phyloP scores from a whole-genome alignment of 2,797 vertebrate genomes.

The Atherinosoma microstoma region DNA sequence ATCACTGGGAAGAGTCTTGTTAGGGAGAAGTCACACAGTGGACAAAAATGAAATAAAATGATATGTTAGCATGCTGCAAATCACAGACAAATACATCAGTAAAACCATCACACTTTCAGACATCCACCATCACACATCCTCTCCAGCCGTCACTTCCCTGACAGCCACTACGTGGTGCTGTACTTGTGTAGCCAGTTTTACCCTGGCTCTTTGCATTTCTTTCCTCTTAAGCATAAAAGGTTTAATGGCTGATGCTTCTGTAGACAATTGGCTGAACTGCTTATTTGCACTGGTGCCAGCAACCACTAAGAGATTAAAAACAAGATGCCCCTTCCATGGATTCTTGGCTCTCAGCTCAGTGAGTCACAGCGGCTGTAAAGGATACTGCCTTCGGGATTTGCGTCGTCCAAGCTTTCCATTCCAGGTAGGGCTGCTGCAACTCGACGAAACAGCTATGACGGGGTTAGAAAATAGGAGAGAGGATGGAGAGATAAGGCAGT shows the following conservation, averaged over 20 bases:
- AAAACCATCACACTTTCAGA: background rate
- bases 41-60: background rate
- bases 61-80: background rate
- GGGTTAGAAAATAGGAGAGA: slow-evolving; percentile 4
- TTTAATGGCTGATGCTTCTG: slow-evolving; percentile 56
- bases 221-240: slow-evolving; percentile 46
- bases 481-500: background rate
- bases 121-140: slow-evolving; percentile 6
- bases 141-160: slow-evolving; percentile 13
- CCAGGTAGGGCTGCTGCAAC: slow-evolving; percentile 94
- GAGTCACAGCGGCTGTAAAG: slow-evolving; percentile 79
- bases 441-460: slow-evolving; percentile 89
- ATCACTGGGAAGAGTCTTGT: slow-evolving; percentile 83
- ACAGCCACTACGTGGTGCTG: slow-evolving; percentile 55
- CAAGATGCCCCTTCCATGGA: slow-evolving; percentile 51
- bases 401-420: slow-evolving; percentile 94
- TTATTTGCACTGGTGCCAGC: slow-evolving; percentile 62
- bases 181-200: slow-evolving; percentile 7
- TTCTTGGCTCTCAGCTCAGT: slow-evolving; percentile 40
- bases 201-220: slow-evolving; percentile 39
- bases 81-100: slow-evolving; percentile 4
- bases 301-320: slow-evolving; percentile 74
- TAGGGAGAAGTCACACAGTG: slow-evolving; percentile 62
- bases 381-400: slow-evolving; percentile 97
- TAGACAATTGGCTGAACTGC: slow-evolving; percentile 47